These are phyloP conservation scores for Drepanosiphum platanoidis DNA, from an alignment of 2,888 invertebrate genomes.

Conservation along the genomic window DNA sequence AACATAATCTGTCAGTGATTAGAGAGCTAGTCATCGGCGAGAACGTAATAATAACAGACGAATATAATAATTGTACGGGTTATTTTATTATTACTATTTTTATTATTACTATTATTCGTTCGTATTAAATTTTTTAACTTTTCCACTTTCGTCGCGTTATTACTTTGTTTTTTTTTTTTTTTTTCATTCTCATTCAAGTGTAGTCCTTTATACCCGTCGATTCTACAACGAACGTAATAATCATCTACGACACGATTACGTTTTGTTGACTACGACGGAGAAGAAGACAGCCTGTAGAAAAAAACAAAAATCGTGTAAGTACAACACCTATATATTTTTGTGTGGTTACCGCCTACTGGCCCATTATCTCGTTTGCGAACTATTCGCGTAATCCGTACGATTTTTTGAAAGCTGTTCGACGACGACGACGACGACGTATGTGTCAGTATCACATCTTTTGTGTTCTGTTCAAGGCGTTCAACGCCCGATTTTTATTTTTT, in stretches of 20 bases:
- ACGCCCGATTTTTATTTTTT: not conserved
- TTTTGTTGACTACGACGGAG: not conserved
- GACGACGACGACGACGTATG: too few species aligned
- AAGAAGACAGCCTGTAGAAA: not conserved
- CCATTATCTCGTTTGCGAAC: not conserved
- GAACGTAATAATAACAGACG: not conserved
- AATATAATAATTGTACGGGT: not conserved
- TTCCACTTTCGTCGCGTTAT: not conserved
- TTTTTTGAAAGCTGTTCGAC: not conserved
- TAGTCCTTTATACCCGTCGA: not conserved
- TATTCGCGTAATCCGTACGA: not conserved
- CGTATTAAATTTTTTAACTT: not conserved
- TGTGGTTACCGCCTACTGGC: not conserved
- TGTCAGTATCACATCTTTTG: not conserved
- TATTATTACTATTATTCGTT: constrained; percentile 5
- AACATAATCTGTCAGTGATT: constrained; percentile 12
- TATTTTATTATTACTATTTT: not conserved
- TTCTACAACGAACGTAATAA: not conserved
- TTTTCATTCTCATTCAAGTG: not conserved
- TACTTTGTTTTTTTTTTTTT: constrained; percentile 4
- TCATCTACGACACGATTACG: too few species aligned
- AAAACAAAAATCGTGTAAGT: constrained; percentile 23
- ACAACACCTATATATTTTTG: not conserved
- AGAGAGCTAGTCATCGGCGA: constrained; percentile 12
- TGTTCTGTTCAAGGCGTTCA: not conserved